Base-by-base conservation (phyloP, 2,888 invertebrate genomes). In the Shargacucullia verbasci region DNA sequence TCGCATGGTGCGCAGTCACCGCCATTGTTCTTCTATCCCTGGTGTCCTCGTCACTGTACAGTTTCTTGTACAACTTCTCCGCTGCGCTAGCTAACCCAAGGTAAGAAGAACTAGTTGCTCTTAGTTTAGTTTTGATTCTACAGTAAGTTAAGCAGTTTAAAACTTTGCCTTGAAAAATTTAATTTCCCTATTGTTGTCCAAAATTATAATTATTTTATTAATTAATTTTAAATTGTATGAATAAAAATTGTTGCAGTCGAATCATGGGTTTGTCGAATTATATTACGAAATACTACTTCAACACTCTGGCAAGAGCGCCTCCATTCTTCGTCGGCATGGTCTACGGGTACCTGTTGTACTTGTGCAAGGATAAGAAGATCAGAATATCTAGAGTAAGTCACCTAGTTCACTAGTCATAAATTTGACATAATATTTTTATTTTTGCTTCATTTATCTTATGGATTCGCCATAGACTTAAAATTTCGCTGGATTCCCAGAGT, bases 241-340 rank as follows among this genome's bases (percentile, higher is more conserved):
- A n/a, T 4, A 27, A 8, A 45, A 33, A 45, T 0, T 56, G 20
- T 78, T 78, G 7, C 70, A 85, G 86, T 0, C 84, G 80, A 3
- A 5, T 79, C 0, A 0, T 0, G 0, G 58, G 80, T 12, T 76
- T 83, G 11, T 5, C 5, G 0, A 27, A 69, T 0, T 85, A 88
- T 44, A 3, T 79, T 0, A 41, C 54, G 1, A 34, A 37, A 0
- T 90, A 89, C 56, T 90, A 90, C 68, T 15, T 82, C 1, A 88
- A 90, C 59, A 87, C 89, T 0, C 57, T 88, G 13, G 68, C 86
- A 0, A 75, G 90, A 12, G 85, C 88, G 1, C 71, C 87, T 0
- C 90, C 90, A 0, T 90, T 89, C 76, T 81, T 86, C 27, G 58
- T 90, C 0, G 90, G 90, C 4, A 84, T 90, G 85, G 54, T 85